Evolutionary conservation across 2,888 invertebrate genomes (phyloP).

Genomic region (Cheilosia soror): DNA sequence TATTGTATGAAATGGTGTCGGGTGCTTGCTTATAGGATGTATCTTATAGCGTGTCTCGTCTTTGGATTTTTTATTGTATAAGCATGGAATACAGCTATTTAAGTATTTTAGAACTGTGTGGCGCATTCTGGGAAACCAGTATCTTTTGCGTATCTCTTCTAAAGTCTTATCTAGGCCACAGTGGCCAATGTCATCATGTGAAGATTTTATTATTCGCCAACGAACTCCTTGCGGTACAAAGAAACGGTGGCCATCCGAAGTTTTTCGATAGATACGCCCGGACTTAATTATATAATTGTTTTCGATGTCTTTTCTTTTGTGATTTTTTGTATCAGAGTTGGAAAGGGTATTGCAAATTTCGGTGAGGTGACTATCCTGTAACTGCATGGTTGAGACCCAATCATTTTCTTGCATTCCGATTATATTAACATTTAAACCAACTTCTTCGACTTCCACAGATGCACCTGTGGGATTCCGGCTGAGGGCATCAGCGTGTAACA

Average conservation of each 20-base stretch:
- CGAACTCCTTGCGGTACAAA: background rate
- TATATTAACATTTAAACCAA: background rate
- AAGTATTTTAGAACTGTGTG: background rate
- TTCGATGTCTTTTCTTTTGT: background rate
- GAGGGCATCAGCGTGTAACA: slow-evolving; percentile 21
- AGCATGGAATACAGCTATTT: background rate
- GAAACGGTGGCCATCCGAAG: background rate
- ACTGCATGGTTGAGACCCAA: slow-evolving; percentile 10
- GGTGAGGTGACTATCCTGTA: background rate
- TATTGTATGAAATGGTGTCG: background rate
- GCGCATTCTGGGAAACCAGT: slow-evolving; percentile 12
- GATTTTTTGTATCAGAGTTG: background rate
- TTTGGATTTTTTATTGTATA: background rate
- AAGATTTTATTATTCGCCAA: background rate
- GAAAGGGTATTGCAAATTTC: background rate
- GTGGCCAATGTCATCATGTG: slow-evolving; percentile 4
- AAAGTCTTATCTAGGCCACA: background rate
- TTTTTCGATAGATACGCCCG: background rate
- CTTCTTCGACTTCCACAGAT: slow-evolving; percentile 6
- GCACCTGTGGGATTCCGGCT: slow-evolving; percentile 13
- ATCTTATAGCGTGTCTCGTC: no score
- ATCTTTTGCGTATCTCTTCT: background rate
- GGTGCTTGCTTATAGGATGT: background rate
- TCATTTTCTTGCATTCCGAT: background rate
- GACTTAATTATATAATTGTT: background rate